phyloP scores from a whole-genome alignment of 2,888 invertebrate species.

The Galeruca laticollis region DNA sequence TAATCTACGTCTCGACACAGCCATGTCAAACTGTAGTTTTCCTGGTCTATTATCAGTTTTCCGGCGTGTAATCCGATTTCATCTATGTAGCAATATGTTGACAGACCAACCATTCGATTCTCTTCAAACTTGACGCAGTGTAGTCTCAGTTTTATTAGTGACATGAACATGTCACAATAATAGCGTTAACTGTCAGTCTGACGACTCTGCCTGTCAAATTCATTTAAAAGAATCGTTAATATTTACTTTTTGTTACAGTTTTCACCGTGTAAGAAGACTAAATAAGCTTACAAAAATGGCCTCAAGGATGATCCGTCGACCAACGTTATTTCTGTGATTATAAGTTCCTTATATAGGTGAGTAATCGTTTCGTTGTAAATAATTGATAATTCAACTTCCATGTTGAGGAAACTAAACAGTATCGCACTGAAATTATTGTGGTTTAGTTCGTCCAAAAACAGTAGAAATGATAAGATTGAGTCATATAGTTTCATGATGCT shows the following conservation, averaged over 20 bases:
- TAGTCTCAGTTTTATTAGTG: background rate
- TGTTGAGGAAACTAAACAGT: background rate
- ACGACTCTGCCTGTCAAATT: background rate
- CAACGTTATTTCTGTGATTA: background rate
- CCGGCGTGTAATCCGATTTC: no score
- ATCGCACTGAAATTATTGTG: no score
- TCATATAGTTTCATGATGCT: no score
- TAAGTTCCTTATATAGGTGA: background rate
- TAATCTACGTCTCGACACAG: no score
- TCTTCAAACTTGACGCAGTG: no score
- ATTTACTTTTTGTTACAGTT: constrained; percentile 10
- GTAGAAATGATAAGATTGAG: no score
- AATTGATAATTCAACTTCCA: background rate
- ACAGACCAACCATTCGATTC: no score
- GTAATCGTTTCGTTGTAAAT: background rate
- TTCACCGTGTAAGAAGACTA: background rate
- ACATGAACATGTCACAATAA: background rate
- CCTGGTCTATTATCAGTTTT: no score
- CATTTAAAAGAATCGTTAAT: background rate
- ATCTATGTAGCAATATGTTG: no score
- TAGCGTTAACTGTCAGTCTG: background rate
- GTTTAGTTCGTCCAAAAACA: no score
- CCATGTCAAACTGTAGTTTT: no score
- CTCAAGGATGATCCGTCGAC: background rate
- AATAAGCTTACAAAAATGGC: background rate